Conservation (phyloP, 53 echinoderm and acorn worm species). For the Pentamera pediparva region DNA sequence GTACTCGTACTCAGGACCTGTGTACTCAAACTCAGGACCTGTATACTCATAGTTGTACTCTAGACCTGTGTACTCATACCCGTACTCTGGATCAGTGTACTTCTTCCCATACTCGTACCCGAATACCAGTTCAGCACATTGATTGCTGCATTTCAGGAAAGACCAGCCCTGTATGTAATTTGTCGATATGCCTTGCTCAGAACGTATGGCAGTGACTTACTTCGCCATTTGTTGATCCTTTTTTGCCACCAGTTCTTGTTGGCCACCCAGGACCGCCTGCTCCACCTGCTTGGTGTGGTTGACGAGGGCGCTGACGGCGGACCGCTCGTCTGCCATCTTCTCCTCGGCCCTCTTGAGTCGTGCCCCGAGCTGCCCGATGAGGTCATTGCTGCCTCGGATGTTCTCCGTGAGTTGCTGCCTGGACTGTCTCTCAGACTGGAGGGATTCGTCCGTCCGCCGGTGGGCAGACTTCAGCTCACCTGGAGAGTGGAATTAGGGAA, state of each 20-base stretch:
- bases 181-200: no score
- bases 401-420: constrained; percentile 85
- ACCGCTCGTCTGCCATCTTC: constrained; percentile 81
- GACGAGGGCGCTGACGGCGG: constrained; percentile 89
- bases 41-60: no score
- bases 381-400: constrained; percentile 91
- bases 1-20: no score
- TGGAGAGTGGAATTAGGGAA: background rate
- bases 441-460: constrained; percentile 61
- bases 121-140: no score
- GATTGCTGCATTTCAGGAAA: no score
- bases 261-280: constrained; percentile 93
- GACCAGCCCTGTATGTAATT: no score
- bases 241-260: constrained; percentile 81
- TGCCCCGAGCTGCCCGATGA: constrained; percentile 96
- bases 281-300: constrained; percentile 99
- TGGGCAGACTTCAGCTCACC: constrained; percentile 88
- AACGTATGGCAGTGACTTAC: no score
- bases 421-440: constrained; percentile 64
- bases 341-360: constrained; percentile 92
- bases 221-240: constrained; percentile 83
- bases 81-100: no score
- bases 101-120: no score
- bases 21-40: no score
- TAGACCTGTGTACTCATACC: no score